Base-by-base conservation (phyloP, 2,113 vertebrate species). In the Alouatta palliata region DNA sequence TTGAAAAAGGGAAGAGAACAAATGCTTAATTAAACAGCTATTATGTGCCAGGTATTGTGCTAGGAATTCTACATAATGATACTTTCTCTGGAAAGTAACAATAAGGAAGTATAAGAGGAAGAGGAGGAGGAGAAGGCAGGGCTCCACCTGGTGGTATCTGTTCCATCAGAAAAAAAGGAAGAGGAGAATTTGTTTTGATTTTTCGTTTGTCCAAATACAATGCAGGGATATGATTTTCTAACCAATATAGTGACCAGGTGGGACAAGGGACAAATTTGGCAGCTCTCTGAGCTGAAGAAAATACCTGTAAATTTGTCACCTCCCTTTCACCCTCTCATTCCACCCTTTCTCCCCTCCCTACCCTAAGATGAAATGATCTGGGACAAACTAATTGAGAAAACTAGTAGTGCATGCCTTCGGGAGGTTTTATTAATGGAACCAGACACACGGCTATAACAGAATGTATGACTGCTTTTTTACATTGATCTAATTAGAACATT, bases 401-500 rank as follows among this genome's bases (percentile, higher is more conserved):
- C 97, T 97, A 98, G 97, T 98, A 98, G 97, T 95, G 97, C 98
- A 93, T 98, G 98, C 97, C 98, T 98, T 97, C 93, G 1, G 97
- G 98, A 98, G 97, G 95, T 97, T 98, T 98, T 98, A 98, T 98
- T 98, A 98, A 98, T 98, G 97, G 97, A 98, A 97, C 94, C 96
- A 98, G 98, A 98, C 97, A 98, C 90, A 98, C 90, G 87, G 98
- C 97, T 98, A 96, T 97, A 98, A 97, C 97, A 97, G 96, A 98
- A 98, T 97, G 98, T 98, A 97, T 88, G n/a, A 96, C 96, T 96
- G 96, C 97, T 98, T 96, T 98, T 97, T 97, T 97, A 98, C 97
- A 98, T 97, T 98, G 98, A 98, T 98, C 97, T 98, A 98, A 98
- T 98, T 98, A 98, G 98, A 98, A 96, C 96, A 98, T 98, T 98